Percentiles rank a stretch among this genome's conserved stretches.
phyloP scores from a whole-genome alignment of 2,888 invertebrate genomes.

The Orchestes rusci region DNA sequence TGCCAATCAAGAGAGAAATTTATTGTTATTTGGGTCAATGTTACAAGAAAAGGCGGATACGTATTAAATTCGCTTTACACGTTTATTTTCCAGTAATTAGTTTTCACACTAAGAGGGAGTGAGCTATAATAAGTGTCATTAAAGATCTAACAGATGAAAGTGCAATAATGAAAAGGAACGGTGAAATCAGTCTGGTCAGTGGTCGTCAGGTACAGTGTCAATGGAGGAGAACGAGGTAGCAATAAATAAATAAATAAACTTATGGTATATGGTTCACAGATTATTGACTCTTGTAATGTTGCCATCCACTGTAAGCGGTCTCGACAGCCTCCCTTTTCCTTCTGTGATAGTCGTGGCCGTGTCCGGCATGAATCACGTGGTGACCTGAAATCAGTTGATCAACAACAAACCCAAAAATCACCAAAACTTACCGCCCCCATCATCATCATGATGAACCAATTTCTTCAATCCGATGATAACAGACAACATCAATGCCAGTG shows the following conservation, averaged over 20 bases:
- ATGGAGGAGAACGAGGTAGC: neutral
- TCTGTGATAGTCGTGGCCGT: conserved; percentile 46
- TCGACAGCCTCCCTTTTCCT: conserved; percentile 42
- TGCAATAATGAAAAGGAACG: no score
- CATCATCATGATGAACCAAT: conserved; percentile 51
- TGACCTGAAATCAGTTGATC: conserved; percentile 31
- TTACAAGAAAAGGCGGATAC: conserved; percentile 35
- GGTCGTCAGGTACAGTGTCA: no score
- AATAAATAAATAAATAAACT: conserved; percentile 7
- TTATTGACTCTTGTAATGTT: conserved; percentile 38
- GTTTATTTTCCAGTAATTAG: no score
- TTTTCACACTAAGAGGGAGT: no score
- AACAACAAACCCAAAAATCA: neutral
- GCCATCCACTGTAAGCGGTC: conserved; percentile 43
- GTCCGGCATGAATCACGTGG: conserved; percentile 48
- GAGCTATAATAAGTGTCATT: no score
- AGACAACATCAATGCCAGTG: conserved; percentile 67
- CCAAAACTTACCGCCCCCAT: conserved; percentile 33
- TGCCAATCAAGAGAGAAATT: conserved; percentile 29
- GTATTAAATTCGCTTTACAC: no score
- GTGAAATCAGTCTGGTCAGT: no score
- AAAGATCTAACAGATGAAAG: no score
- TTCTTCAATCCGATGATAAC: conserved; percentile 70
- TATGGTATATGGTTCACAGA: conserved; percentile 2
- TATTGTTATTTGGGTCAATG: conserved; percentile 33